Percentiles rank a stretch among this genome's conserved stretches.
These are phyloP conservation scores for Phaonia tiefii DNA, from an alignment of 2,888 invertebrate species.

Conservation along the genomic window DNA sequence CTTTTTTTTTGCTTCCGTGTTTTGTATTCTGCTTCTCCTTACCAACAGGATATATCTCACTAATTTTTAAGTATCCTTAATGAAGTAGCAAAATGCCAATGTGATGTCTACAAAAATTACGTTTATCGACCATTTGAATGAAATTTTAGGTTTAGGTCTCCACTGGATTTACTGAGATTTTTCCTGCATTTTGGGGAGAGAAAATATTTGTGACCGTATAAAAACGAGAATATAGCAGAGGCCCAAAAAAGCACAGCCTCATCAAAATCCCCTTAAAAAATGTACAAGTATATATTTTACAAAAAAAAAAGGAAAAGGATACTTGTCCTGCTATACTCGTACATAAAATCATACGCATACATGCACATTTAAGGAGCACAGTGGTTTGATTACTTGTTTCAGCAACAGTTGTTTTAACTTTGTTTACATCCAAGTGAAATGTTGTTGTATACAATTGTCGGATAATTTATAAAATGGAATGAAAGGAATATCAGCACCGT, in stretches of 20 bases:
- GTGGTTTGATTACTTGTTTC: too few relatives aligned
- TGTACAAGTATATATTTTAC: too few relatives aligned
- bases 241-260: neutral
- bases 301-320: neutral
- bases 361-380: neutral
- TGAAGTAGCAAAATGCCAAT: conserved; percentile 32
- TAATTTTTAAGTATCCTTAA: conserved; percentile 12
- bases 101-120: conserved; percentile 21
- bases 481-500: too few relatives aligned
- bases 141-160: neutral
- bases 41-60: neutral
- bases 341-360: neutral
- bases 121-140: conserved; percentile 10
- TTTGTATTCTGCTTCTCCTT: neutral
- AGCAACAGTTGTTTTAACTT: too few relatives aligned
- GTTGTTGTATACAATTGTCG: too few relatives aligned
- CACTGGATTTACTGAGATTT: neutral
- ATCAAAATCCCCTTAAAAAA: neutral
- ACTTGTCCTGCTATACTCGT: neutral
- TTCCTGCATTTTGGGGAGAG: neutral
- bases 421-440: too few relatives aligned
- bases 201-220: neutral
- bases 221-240: neutral
- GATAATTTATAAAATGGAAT: too few relatives aligned
- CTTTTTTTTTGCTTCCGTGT: neutral